Evolutionary conservation across 2,797 vertebrate genomes (phyloP), one percentile per base, ranked within the genome.

Genomic region (Potorous gilbertii): DNA sequence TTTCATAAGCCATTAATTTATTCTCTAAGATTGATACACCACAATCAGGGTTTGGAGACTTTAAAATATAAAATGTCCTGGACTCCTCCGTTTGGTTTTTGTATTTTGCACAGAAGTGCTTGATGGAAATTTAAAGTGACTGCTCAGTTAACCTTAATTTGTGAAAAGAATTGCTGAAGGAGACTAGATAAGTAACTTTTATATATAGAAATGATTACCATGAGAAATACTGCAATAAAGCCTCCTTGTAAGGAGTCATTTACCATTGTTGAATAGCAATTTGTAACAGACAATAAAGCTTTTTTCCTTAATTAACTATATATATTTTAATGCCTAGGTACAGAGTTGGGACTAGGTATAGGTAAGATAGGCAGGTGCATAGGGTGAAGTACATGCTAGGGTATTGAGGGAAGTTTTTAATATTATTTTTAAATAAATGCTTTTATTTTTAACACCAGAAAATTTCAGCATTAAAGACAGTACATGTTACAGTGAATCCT

Each of bases 131-230:
- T 46, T 87, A 50, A 87, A 87, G n/a, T 87, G 40, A 46, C 0
- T 62, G 66, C 21, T 74, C 27, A 31, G 57, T 57, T 91, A 59
- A 81, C 16, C 56, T 90, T 90, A 56, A 56, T 34, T 81, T 91
- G 28, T 91, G 54, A 56, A 92, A 95, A 96, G 12, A 57, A 57
- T 2, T 62, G 18, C 92, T 91, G 52, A 93, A 96, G 95, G 21
- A 90, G 91, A 94, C 89, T 50, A 56, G 5, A 16, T 89, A 91
- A 93, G 40, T 46, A 56, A 96, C 90, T 31, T 34, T 89, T 92
- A 81, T 57, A 46, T 4, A 90, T 0, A 94, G n/a, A 31, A 90
- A 54, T 57, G 31, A 10, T 81, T 90, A 92, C 91, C 93, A 87
- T 59, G 81, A 95, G 57, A 13, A 21, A 13, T 94, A 92, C 56